Percentiles rank a stretch among this genome's conserved stretches.
Evolutionary conservation across 2,113 vertebrate genomes (phyloP).

Genomic region (Ascaphus truei): DNA sequence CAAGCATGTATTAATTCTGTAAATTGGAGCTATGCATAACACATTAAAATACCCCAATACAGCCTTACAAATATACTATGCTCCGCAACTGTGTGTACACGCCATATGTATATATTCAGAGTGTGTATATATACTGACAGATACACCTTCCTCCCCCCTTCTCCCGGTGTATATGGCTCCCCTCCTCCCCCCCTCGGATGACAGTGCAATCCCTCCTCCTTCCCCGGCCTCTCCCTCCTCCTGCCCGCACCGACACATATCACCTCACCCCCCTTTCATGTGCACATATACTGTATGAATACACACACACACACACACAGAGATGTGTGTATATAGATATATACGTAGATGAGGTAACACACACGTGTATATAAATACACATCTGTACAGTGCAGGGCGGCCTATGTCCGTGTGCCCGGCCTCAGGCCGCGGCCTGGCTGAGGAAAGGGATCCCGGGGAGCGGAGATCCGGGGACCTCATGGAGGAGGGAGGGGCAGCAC

Average conservation of each 20-base stretch:
- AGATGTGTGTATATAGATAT: too few species aligned
- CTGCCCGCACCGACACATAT: background rate
- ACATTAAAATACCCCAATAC: too few species aligned
- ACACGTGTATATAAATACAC: conserved; percentile 6
- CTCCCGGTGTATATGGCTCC: conserved; percentile 20
- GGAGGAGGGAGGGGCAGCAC: background rate
- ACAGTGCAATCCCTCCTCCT: conserved; percentile 34
- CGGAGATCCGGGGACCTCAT: background rate
- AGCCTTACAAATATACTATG: too few species aligned
- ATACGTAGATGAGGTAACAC: background rate
- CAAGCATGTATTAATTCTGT: too few species aligned
- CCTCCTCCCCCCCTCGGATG: conserved; percentile 34
- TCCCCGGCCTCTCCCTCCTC: conserved; percentile 22
- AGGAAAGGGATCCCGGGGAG: background rate
- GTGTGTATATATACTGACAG: too few species aligned
- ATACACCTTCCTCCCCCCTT: too few species aligned
- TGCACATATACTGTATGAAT: too few species aligned
- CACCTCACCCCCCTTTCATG: too few species aligned
- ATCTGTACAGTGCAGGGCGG: too few species aligned
- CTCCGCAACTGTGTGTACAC: background rate
- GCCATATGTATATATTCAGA: background rate
- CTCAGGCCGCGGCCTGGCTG: conserved; percentile 19
- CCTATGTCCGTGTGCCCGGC: background rate
- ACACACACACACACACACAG: background rate
- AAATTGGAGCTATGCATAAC: too few species aligned